Evolutionary conservation across 1,140 invertebrate species (phyloP), one percentile per base, ranked within the genome.

Genomic region (Drosophila kanapiae): DNA sequence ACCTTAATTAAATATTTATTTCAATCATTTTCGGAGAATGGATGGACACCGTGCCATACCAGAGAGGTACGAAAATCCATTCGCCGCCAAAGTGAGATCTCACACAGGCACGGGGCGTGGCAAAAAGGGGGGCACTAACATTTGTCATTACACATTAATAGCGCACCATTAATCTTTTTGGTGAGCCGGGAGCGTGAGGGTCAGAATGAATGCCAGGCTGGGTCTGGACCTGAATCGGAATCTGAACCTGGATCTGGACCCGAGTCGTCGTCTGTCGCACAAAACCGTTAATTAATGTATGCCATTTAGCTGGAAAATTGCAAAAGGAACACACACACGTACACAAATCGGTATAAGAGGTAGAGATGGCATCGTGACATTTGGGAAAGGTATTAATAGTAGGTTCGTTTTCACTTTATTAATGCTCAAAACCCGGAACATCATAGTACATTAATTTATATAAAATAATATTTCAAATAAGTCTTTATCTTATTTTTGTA

Each of bases 81-180:
- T 71, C 58, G 48, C 6, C 9, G 45, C 14, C 59, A 27, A 62
- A 75, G 68, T 86, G 61, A 86, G 63, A 78, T 51, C 59, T 68
- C 45, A 61, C 29, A 61, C 47, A 47, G 11, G 31, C 16, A 7
- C 6, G 51, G 33, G 16, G 23, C 27, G 33, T 11, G 59, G 27
- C 29, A 33, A 14, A 47, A 59, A 56, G 49, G 33, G 67, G 56
- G 58, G 75, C 75, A 90, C 85, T 91, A 90, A 90, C 85, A 90
- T 90, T 90, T 90, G 85, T 90, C 85, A 90, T 90, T 90, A 90
- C 86, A 90, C 85, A 90, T 90, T 90, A 90, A 90, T 90, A 90
- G 85, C 85, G 81, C 65, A 85, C 82, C 85, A 90, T 90, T 90
- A 90, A 90, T 90, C 85, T 90, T 90, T 90, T 84, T 60, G 68